Evolutionary conservation across 2,113 vertebrate genomes (phyloP).

Genomic region (Pluvianellus socialis): DNA sequence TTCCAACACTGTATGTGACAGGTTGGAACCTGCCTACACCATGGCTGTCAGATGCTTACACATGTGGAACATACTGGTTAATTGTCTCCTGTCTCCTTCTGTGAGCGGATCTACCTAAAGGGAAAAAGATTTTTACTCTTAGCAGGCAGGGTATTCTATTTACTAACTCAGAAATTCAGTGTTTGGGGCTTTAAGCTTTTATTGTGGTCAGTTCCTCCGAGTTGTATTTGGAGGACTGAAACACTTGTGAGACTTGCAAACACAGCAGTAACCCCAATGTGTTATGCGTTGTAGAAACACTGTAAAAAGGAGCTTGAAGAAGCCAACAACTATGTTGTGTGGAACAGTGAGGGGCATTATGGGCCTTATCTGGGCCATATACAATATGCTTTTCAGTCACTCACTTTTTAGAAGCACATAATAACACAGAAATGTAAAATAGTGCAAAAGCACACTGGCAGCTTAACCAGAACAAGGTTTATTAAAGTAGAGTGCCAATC

Average conservation of each 20-base stretch:
- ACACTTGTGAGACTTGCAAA: background rate
- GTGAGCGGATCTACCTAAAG: background rate
- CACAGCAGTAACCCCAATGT: background rate
- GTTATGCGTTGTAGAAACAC: background rate
- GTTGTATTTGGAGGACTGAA: background rate
- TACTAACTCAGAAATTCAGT: background rate
- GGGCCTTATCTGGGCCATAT: background rate
- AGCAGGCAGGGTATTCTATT: background rate
- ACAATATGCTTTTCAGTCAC: background rate
- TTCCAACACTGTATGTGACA: background rate
- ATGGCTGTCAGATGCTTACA: background rate
- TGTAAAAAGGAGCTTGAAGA: background rate
- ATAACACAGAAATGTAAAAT: background rate
- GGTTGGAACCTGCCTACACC: background rate
- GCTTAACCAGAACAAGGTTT: background rate
- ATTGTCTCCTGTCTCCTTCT: background rate
- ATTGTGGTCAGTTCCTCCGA: background rate
- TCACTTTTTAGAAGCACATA: background rate
- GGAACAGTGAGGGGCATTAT: background rate
- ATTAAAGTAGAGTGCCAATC: background rate
- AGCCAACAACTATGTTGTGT: background rate
- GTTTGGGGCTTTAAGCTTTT: background rate
- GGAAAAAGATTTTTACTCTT: background rate
- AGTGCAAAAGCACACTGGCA: background rate
- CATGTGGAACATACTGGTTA: background rate